Base-by-base conservation (phyloP, 2,888 invertebrate genomes). In the Patella pellucida region DNA sequence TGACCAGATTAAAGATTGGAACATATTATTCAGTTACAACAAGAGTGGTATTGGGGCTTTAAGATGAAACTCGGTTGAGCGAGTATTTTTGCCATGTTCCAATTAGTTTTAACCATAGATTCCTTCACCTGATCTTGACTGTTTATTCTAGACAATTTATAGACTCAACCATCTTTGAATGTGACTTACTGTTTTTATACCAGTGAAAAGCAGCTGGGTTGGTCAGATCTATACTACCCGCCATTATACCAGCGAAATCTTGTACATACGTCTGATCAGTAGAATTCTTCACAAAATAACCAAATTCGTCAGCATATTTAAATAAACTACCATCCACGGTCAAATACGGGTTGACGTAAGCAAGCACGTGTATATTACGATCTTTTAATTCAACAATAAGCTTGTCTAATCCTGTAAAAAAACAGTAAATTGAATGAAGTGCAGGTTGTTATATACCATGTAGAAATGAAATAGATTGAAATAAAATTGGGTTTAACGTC, bases 151-250 rank as follows among this genome's bases (percentile, higher is more conserved):
- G 31, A 31, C 31, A 3, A 31, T 31, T 31, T 4, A 31, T 31
- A 31, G 31, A 31, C 4, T 31, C 31, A 31, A 9, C 41, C 5
- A 41, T 41, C n/a, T n/a, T 41, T 41, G 41, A 41, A 41, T 41
- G 41, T 41, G 41, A 72, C 73, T 19, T 72, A 80, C 80, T 73
- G 14, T 80, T 74, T 81, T 88, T 89, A 72, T 87, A 89, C 89
- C 89, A 89, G 50, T 81, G 50, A 16, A 76, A 84, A 1, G 89
- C 89, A 0, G 16, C 79, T 0, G 85, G 85, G 68, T 86, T 85
- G 9, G 89, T 88, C n/a, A 89, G 77, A 72, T 89, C 89, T 12
- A 89, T 84, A 7, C 84, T 85, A 0, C 84, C 89, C 75, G 85
- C 85, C 67, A 75, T 73, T 72, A 89, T 87, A 74, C 86, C 87